Evolutionary conservation across 2,113 vertebrate species (phyloP).

Genomic region (Rana temporaria): DNA sequence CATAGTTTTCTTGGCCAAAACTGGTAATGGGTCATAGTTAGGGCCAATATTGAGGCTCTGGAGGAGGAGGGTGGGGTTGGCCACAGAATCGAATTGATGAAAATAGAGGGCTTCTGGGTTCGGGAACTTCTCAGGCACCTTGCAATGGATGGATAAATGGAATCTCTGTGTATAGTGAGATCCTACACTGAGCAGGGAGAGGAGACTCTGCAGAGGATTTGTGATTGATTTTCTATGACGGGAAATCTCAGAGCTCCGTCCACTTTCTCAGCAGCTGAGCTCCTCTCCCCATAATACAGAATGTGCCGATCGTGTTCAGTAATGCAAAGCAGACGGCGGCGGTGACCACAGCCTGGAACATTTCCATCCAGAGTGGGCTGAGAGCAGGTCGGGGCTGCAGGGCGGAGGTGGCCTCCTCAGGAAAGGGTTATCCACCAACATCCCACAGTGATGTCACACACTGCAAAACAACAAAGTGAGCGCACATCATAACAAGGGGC

Average conservation of each 20-base stretch:
- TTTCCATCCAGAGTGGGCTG: constrained; percentile 24
- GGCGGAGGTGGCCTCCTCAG: constrained; percentile 25
- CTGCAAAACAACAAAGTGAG: not conserved
- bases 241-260: not conserved
- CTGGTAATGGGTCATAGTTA: too few relatives aligned
- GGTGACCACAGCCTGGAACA: constrained; percentile 23
- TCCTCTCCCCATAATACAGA: not conserved
- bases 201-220: not conserved
- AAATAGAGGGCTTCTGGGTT: too few relatives aligned
- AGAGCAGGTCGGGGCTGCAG: not conserved
- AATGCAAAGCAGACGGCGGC: constrained; percentile 35
- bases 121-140: too few relatives aligned
- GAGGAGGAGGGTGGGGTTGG: too few relatives aligned
- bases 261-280: constrained; percentile 4
- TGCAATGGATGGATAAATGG: too few relatives aligned
- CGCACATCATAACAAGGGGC: not conserved
- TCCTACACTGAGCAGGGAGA: too few relatives aligned
- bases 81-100: too few relatives aligned
- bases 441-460: constrained; percentile 24
- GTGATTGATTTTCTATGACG: not conserved
- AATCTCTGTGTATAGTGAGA: too few relatives aligned
- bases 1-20: too few relatives aligned
- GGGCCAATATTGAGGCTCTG: too few relatives aligned
- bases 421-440: constrained; percentile 31
- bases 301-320: not conserved